Conservation (phyloP, 2,113 vertebrate species). For the Sardina pilchardus region DNA sequence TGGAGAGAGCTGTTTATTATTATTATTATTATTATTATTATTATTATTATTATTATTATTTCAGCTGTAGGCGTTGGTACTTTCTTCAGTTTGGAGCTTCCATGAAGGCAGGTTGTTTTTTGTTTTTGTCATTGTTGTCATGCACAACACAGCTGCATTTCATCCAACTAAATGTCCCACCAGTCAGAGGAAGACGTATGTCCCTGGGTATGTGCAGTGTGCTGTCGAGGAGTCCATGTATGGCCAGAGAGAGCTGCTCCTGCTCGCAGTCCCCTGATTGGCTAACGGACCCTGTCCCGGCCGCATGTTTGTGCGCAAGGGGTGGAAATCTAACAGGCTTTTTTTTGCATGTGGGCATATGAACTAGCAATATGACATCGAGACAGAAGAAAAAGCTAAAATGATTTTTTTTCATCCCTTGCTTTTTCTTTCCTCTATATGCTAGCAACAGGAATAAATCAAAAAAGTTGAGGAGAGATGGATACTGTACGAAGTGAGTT, state of each 20-base stretch:
- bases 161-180: neutral
- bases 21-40: neutral
- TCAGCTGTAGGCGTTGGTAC: neutral
- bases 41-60: neutral
- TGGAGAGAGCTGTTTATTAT: neutral
- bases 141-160: neutral
- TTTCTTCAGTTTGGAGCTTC: neutral
- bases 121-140: too few species aligned
- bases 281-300: neutral
- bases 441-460: neutral
- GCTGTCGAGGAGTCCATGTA: neutral
- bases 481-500: too few species aligned
- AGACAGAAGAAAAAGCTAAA: neutral
- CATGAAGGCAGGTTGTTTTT: neutral
- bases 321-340: neutral
- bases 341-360: neutral
- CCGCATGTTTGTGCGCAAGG: neutral
- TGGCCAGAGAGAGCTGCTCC: neutral
- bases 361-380: conserved; percentile 9
- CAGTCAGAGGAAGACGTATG: neutral
- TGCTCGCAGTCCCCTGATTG: too few species aligned
- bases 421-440: neutral
- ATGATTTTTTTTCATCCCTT: neutral
- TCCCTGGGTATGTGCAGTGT: neutral
- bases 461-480: neutral